Conservation (phyloP, 2,888 invertebrate genomes). For the Trileptium ribeirensis region DNA sequence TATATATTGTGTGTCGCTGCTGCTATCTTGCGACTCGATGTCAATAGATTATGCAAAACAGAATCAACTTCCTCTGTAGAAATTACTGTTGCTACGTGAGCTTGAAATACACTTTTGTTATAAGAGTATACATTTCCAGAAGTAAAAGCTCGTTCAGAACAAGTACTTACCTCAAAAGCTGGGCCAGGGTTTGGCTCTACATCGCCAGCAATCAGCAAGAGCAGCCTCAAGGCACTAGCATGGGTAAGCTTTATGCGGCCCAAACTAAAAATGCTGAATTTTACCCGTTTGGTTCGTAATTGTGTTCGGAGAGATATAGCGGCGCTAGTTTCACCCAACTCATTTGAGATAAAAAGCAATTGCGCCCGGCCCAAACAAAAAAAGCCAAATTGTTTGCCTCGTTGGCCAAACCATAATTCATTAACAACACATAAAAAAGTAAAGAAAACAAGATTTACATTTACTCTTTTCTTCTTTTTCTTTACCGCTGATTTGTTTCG, state of each 20-base stretch:
- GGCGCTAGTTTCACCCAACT: not conserved
- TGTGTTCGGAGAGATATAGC: not conserved
- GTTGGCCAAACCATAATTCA: too few species aligned
- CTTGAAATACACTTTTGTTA: slow-evolving; percentile 72
- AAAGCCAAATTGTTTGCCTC: too few species aligned
- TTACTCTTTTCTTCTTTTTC: too few species aligned
- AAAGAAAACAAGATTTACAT: too few species aligned
- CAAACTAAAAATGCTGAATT: not conserved
- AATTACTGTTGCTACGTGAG: slow-evolving; percentile 61
- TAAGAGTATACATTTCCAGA: slow-evolving; percentile 66
- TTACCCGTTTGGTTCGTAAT: not conserved
- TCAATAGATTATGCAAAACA: slow-evolving; percentile 59
- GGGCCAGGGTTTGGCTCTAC: not conserved
- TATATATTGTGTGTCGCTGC: slow-evolving; percentile 73
- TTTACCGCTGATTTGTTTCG: too few species aligned
- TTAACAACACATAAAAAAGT: too few species aligned
- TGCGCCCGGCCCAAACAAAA: too few species aligned
- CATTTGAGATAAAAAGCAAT: not conserved
- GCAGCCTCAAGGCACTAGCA: not conserved
- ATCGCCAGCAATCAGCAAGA: not conserved
- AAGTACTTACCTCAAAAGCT: not conserved
- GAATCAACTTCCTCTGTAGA: slow-evolving; percentile 62
- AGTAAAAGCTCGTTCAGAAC: slow-evolving; percentile 31
- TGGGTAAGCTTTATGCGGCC: too few species aligned
- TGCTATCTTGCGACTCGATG: slow-evolving; percentile 64